Percentiles rank a stretch among this genome's conserved stretches.
Evolutionary conservation across 2,888 invertebrate species (phyloP).

Genomic region (Watsonalla binaria): DNA sequence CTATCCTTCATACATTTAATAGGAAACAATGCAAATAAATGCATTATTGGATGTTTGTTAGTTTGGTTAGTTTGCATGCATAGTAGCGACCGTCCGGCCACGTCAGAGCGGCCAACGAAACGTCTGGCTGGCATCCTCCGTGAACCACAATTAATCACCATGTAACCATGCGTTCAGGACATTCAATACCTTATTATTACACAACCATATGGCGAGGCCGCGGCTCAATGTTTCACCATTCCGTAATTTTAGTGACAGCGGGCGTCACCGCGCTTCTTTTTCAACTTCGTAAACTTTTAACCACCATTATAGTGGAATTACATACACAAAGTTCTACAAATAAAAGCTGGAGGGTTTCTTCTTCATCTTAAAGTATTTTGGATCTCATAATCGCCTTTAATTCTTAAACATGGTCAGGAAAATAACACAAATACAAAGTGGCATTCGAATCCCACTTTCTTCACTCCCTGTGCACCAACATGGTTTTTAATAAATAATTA

Average conservation of each 20-base stretch:
- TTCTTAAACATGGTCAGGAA: too few relatives aligned
- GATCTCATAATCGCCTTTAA: too few relatives aligned
- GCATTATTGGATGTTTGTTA: background rate
- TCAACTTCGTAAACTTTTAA: too few relatives aligned
- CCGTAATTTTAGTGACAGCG: background rate
- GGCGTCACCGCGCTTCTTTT: background rate
- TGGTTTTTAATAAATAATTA: too few relatives aligned
- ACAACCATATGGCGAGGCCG: background rate
- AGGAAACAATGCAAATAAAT: background rate
- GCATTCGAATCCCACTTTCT: too few relatives aligned
- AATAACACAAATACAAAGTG: too few relatives aligned
- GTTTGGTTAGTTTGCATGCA: conserved; percentile 6
- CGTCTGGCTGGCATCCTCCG: conserved; percentile 63
- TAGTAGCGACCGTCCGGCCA: conserved; percentile 46
- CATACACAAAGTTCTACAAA: too few relatives aligned
- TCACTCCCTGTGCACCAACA: too few relatives aligned
- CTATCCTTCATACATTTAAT: too few relatives aligned
- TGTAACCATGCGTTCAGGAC: conserved; percentile 4
- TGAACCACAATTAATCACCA: conserved; percentile 43
- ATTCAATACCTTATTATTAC: conserved; percentile 1
- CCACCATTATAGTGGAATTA: too few relatives aligned
- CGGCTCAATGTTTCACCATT: background rate
- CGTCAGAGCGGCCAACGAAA: conserved; percentile 38
- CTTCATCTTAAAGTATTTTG: too few relatives aligned
- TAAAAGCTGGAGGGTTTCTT: too few relatives aligned